phyloP scores from a whole-genome alignment of 2,888 invertebrate species.

The Pammene fasciana region DNA sequence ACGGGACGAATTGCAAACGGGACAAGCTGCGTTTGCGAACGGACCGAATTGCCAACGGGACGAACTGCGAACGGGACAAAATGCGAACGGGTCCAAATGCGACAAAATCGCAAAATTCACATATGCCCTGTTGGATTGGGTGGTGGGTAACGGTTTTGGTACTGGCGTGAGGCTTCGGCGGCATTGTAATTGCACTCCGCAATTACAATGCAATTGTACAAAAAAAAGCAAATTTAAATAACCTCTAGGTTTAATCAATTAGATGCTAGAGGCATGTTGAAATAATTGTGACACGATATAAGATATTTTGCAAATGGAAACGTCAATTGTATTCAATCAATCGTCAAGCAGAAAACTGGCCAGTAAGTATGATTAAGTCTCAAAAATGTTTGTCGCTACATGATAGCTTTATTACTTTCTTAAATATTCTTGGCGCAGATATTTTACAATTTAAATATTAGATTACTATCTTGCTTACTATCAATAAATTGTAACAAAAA shows the following conservation, averaged over 20 bases:
- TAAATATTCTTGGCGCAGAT: not conserved
- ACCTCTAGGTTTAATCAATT: not conserved
- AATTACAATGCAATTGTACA: too few relatives aligned
- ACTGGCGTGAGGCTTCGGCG: not conserved
- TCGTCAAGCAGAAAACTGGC: not conserved
- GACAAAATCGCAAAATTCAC: not conserved
- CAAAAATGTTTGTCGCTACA: not conserved
- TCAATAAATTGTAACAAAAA: not conserved
- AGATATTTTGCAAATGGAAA: too few relatives aligned
- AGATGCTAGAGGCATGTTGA: not conserved
- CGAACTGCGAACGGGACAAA: too few relatives aligned
- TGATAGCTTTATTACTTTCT: not conserved
- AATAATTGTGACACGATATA: too few relatives aligned
- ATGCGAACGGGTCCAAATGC: too few relatives aligned
- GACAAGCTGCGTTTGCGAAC: too few relatives aligned
- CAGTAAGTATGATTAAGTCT: not conserved
- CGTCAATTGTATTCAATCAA: too few relatives aligned
- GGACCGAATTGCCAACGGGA: too few relatives aligned
- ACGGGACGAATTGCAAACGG: too few relatives aligned
- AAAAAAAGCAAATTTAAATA: conserved; percentile 10
- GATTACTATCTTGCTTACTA: not conserved
- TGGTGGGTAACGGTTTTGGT: not conserved
- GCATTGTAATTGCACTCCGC: too few relatives aligned
- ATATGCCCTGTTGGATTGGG: not conserved
- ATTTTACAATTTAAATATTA: not conserved